Evolutionary conservation across 1,140 invertebrate genomes (phyloP).

Genomic region (Steinernema feltiae): DNA sequence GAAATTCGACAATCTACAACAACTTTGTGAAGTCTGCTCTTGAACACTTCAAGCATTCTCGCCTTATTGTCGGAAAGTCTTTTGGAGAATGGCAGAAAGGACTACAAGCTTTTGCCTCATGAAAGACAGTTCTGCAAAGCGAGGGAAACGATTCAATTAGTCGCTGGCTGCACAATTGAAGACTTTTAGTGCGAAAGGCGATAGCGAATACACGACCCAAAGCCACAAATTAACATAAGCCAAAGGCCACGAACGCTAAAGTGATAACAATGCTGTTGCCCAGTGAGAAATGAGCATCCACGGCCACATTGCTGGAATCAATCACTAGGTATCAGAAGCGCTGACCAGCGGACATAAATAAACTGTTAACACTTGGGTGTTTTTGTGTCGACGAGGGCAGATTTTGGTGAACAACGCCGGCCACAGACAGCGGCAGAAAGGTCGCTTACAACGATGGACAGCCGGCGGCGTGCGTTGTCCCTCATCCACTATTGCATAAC

Average conservation of each 20-base stretch:
- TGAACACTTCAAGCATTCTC: constrained; percentile 8
- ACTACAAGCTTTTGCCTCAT: background rate
- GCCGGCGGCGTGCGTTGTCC: background rate
- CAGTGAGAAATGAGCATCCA: background rate
- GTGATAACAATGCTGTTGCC: background rate
- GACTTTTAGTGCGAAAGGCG: too few species aligned
- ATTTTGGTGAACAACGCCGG: background rate
- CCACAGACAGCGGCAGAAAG: background rate
- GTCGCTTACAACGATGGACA: constrained; percentile 1
- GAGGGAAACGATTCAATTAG: too few species aligned
- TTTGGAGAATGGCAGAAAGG: background rate
- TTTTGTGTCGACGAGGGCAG: constrained; percentile 6
- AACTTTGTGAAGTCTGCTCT: background rate
- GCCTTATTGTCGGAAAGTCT: background rate
- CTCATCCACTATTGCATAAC: background rate
- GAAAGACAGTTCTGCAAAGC: too few species aligned
- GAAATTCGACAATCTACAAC: background rate
- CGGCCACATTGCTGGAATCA: background rate
- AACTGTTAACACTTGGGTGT: constrained; percentile 4
- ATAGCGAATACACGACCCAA: background rate
- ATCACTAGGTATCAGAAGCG: background rate
- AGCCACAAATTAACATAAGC: background rate
- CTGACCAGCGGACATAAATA: constrained; percentile 6
- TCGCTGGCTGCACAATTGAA: too few species aligned
- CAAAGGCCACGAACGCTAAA: background rate